Evolutionary conservation across 2,888 invertebrate genomes (phyloP).

Genomic region (Allygus modestus): DNA sequence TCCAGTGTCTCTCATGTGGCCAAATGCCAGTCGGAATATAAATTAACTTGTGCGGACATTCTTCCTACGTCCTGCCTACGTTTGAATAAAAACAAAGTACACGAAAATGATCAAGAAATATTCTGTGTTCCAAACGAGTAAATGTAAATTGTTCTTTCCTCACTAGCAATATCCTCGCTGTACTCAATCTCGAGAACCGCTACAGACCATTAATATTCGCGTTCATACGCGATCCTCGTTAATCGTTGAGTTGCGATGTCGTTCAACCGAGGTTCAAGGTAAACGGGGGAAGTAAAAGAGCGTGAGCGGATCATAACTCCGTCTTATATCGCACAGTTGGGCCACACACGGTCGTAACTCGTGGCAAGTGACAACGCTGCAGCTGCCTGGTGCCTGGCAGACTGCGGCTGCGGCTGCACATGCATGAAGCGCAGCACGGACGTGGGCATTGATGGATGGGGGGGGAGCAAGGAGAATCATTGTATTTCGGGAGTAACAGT

Average conservation of each 20-base stretch:
- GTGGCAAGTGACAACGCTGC: not conserved
- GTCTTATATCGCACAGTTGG: not conserved
- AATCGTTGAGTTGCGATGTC: too few relatives aligned
- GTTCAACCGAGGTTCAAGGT: conserved; percentile 31
- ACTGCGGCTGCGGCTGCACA: too few relatives aligned
- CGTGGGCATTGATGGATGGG: too few relatives aligned
- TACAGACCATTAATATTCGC: not conserved
- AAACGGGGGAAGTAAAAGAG: not conserved
- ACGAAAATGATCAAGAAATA: too few relatives aligned
- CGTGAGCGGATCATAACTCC: conserved; percentile 9
- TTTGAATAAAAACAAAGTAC: not conserved
- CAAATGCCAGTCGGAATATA: not conserved
- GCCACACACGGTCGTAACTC: not conserved
- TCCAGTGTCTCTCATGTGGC: not conserved
- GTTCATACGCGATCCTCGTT: not conserved
- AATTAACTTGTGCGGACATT: not conserved
- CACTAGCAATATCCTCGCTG: too few relatives aligned
- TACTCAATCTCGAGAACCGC: not conserved
- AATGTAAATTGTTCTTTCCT: too few relatives aligned
- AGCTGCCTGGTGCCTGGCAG: not conserved
- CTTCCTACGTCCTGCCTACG: conserved; percentile 8
- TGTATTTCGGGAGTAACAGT: too few relatives aligned
- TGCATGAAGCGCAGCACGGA: too few relatives aligned
- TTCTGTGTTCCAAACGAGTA: too few relatives aligned
- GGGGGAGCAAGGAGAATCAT: too few relatives aligned